Evolutionary conservation across 2,113 vertebrate species (phyloP).

Genomic region (Myodes glareolus): DNA sequence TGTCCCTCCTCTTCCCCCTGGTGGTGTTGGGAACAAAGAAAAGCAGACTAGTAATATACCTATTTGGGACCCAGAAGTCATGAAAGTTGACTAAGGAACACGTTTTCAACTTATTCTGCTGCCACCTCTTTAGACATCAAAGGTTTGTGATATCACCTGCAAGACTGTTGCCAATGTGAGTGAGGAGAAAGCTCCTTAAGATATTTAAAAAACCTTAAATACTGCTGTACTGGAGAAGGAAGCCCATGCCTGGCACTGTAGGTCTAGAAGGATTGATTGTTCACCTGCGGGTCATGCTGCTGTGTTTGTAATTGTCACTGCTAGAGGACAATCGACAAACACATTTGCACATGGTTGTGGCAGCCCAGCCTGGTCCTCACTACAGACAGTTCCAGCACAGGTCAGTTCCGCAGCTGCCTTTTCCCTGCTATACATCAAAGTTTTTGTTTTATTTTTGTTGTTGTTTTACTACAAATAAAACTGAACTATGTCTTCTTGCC

Average conservation of each 20-base stretch:
- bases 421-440: constrained; percentile 83
- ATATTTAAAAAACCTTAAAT: constrained; percentile 99
- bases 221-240: constrained; percentile 99
- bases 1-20: background rate
- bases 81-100: background rate
- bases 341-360: constrained; percentile 63
- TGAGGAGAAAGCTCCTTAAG: constrained; percentile 98
- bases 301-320: constrained; percentile 98
- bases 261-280: constrained; percentile 92
- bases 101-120: constrained; percentile 76
- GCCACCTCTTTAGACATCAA: constrained; percentile 99
- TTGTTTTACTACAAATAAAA: constrained; percentile 87
- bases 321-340: constrained; percentile 90
- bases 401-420: constrained; percentile 79
- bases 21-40: background rate
- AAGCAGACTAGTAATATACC: background rate
- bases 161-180: constrained; percentile 99
- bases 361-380: constrained; percentile 87
- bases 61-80: background rate
- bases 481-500: constrained; percentile 83
- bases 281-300: constrained; percentile 96
- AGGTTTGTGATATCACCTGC: constrained; percentile 97
- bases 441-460: constrained; percentile 77
- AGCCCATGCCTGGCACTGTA: constrained; percentile 91
- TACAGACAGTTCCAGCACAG: constrained; percentile 87